These are phyloP conservation scores for Denticeps clupeoides DNA, from an alignment of 2,797 vertebrate genomes.

Conservation along the genomic window DNA sequence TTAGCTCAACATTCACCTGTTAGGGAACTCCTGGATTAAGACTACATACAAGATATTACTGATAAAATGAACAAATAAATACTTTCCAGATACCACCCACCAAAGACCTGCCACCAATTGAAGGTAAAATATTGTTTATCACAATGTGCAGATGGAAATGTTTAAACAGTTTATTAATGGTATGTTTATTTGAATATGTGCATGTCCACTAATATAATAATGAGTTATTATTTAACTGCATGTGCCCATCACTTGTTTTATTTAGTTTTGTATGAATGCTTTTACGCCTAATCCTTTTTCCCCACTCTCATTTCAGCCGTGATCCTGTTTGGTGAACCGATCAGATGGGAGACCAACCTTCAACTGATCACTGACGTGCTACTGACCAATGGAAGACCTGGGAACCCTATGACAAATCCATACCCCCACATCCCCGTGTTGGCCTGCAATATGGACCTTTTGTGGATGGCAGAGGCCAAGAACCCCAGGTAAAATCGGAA, in stretches of 20 bases:
- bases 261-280: too few species aligned
- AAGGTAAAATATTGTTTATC: constrained; percentile 65
- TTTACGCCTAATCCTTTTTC: not conserved
- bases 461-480: constrained; percentile 96
- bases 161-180: not conserved
- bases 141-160: too few species aligned
- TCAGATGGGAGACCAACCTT: constrained; percentile 94
- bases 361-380: constrained; percentile 84
- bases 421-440: constrained; percentile 87
- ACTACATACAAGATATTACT: not conserved
- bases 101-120: constrained; percentile 68
- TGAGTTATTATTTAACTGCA: not conserved
- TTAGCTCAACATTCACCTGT: too few species aligned
- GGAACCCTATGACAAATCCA: constrained; percentile 42
- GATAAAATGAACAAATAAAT: constrained; percentile 1
- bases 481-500: constrained; percentile 87
- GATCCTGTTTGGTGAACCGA: constrained; percentile 86
- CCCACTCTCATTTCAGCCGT: constrained; percentile 59
- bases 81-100: constrained; percentile 58
- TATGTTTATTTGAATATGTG: not conserved
- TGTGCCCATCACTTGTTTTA: too few species aligned
- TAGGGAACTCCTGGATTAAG: too few species aligned
- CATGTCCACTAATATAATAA: not conserved
- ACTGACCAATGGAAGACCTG: constrained; percentile 72
- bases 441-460: constrained; percentile 94